Evolutionary conservation across 2,888 invertebrate genomes (phyloP).

Genomic region (Perizoma affinitatum): DNA sequence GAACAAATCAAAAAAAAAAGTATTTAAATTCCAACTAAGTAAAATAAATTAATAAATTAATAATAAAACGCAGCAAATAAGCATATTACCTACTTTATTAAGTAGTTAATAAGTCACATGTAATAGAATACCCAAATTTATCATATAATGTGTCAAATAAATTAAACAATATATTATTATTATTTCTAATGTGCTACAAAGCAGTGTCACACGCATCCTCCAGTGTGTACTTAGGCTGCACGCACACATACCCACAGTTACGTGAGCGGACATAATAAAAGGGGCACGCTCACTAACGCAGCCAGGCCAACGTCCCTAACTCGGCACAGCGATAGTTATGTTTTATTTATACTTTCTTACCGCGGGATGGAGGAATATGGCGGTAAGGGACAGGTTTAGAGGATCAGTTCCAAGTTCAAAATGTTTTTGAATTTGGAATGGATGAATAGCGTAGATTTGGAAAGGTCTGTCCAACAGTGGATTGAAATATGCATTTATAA

Average conservation of each 20-base stretch:
- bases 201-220: slow-evolving; percentile 51
- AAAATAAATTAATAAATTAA: too few species aligned
- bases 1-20: too few species aligned
- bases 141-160: too few species aligned
- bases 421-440: slow-evolving; percentile 7
- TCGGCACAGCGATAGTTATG: slow-evolving; percentile 67
- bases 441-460: too few species aligned
- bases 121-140: too few species aligned
- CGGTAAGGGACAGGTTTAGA: slow-evolving; percentile 49
- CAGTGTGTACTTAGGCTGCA: slow-evolving; percentile 71
- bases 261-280: slow-evolving; percentile 65
- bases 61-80: too few species aligned
- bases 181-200: slow-evolving; percentile 29
- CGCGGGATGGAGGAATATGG: slow-evolving; percentile 52
- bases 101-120: too few species aligned
- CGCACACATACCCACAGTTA: slow-evolving; percentile 58
- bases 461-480: too few species aligned
- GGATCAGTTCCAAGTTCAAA: not conserved
- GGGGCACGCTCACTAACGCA: slow-evolving; percentile 55
- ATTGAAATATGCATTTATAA: too few species aligned
- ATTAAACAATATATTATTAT: too few species aligned
- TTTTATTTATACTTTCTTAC: slow-evolving; percentile 83
- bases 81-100: too few species aligned
- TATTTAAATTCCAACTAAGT: too few species aligned
- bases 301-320: slow-evolving; percentile 76